Evolutionary conservation across 2,797 vertebrate species (phyloP), one percentile per base, ranked within the genome.

Genomic region (Pantherophis vulpinus): DNA sequence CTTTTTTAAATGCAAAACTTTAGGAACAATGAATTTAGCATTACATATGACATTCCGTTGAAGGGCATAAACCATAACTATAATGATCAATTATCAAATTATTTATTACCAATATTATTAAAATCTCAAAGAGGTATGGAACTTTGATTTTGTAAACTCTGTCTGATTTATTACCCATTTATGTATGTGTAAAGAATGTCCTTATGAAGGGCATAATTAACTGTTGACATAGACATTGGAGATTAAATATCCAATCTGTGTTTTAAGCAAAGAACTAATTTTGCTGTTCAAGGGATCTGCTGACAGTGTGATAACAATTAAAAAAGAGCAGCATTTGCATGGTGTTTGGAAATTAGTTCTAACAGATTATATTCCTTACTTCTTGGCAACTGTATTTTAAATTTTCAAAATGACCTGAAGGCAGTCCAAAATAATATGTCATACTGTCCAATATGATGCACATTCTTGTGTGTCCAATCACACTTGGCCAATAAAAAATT

Each of bases 21-120:
- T 86, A 87, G 83, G 20, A 83, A 92, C 79, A 42, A 91, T 23
- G 56, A 8, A 18, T 92, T 90, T 95, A 42, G 86, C 94, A 3
- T 47, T 93, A 27, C 79, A 2, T 70, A 14, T 42, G 74, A 83
- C 37, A 47, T 47, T 47, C 14, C 14, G 3, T 79, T 79, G 37
- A 79, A 79, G 20, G 9, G 20, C 18, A 23, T 42, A 42, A 42
- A 42, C 37, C 20, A 47, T 9, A 83, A 83, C 20, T 83, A 42
- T 83, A 47, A 83, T 4, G 11, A 79, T 79, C 32, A 83, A 47
- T 83, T 47, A 83, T 83, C 74, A 83, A 83, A 83, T 83, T 83
- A 83, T 23, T 47, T 47, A 47, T 47, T 83, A 83, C 37, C 37
- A 79, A 79, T 79, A 47, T 83, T 83, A 47, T 25, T 23, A 83